Percentiles rank a stretch among this genome's conserved stretches.
Conservation (phyloP, 2,113 vertebrate genomes). For the Apodemus sylvaticus region DNA sequence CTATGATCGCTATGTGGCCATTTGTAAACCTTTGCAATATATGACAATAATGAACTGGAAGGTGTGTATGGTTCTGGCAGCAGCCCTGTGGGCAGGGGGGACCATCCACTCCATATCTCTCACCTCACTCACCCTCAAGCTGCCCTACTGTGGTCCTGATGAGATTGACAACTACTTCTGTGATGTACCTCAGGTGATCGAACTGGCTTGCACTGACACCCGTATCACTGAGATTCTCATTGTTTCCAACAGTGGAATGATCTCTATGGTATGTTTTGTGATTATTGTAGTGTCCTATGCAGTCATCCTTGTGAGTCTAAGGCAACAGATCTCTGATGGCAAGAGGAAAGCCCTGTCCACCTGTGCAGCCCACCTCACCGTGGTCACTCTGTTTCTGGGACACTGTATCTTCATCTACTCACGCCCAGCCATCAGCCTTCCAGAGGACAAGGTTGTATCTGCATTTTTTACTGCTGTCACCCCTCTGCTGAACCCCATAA, state of each 20-base stretch:
- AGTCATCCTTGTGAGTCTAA: constrained; percentile 76
- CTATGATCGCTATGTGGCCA: constrained; percentile 83
- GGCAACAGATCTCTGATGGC: constrained; percentile 71
- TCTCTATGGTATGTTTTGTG: constrained; percentile 78
- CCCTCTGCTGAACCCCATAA: constrained; percentile 81
- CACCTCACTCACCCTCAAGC: constrained; percentile 76
- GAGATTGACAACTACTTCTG: constrained; percentile 83
- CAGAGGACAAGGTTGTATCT: constrained; percentile 80
- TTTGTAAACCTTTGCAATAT: constrained; percentile 82
- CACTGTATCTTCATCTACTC: constrained; percentile 83
- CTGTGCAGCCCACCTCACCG: constrained; percentile 77
- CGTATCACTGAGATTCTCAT: constrained; percentile 79
- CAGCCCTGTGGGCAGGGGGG: constrained; percentile 73
- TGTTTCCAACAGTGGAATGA: constrained; percentile 79
- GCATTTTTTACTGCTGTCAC: constrained; percentile 79
- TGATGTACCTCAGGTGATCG: constrained; percentile 79
- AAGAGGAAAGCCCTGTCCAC: constrained; percentile 81
- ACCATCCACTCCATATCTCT: constrained; percentile 77
- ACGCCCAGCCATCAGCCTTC: constrained; percentile 78
- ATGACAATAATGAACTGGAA: constrained; percentile 80
- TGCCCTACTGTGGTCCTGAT: constrained; percentile 81
- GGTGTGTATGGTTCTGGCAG: constrained; percentile 74
- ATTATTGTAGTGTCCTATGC: constrained; percentile 78
- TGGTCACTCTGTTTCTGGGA: constrained; percentile 80
- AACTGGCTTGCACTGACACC: constrained; percentile 78